Evolutionary conservation across 2,113 vertebrate species (phyloP).

Genomic region (Ceyx cyanopectus): DNA sequence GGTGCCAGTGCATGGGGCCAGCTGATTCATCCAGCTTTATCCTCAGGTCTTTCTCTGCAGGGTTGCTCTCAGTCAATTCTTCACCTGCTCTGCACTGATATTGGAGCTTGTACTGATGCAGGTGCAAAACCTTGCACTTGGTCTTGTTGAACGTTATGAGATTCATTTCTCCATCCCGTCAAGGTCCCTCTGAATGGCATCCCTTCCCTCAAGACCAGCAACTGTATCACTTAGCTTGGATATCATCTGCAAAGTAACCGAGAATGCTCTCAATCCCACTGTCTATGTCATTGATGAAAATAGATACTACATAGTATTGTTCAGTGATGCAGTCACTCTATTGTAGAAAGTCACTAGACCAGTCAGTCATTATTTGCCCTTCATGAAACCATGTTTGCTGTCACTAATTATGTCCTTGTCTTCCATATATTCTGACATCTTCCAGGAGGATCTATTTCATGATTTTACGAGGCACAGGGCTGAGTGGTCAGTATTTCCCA

Average conservation of each 20-base stretch:
- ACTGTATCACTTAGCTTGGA: accelerated
- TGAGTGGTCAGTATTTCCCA: background rate
- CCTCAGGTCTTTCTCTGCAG: too few relatives aligned
- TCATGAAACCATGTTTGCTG: background rate
- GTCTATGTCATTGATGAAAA: background rate
- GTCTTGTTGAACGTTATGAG: too few relatives aligned
- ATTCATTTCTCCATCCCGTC: background rate
- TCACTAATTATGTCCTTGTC: background rate
- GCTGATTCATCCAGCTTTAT: too few relatives aligned
- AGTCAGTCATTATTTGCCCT: background rate
- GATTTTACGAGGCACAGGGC: background rate
- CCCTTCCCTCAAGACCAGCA: accelerated
- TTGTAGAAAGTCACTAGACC: accelerated
- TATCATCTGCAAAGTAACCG: background rate
- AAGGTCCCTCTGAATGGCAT: background rate
- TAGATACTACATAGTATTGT: background rate
- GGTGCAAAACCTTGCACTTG: background rate
- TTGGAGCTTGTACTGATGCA: too few relatives aligned
- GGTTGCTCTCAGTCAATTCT: too few relatives aligned
- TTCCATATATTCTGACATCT: background rate
- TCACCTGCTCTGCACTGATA: too few relatives aligned
- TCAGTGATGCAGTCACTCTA: too few relatives aligned
- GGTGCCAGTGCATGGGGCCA: too few relatives aligned
- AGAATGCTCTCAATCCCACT: accelerated
- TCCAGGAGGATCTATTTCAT: background rate